Evolutionary conservation across 2,113 vertebrate species (phyloP).

Genomic region (Ranitomeya imitator): DNA sequence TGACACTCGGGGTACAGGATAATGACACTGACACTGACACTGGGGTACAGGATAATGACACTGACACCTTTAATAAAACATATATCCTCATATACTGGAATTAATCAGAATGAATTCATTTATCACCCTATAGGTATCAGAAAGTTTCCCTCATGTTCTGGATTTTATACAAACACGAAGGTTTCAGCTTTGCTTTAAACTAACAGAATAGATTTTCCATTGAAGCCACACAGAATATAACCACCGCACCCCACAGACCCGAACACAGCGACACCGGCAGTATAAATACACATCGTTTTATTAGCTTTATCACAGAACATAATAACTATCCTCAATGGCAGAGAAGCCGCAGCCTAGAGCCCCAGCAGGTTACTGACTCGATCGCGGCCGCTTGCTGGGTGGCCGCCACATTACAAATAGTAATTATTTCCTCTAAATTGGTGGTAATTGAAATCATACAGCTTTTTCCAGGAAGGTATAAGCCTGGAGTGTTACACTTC

Average conservation of each 20-base stretch:
- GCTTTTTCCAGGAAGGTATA: slow-evolving; percentile 35
- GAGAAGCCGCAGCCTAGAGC: slow-evolving; percentile 41
- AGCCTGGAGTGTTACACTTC: neutral
- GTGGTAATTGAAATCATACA: slow-evolving; percentile 35
- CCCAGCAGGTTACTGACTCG: slow-evolving; percentile 41
- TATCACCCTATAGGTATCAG: neutral
- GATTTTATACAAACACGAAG: neutral
- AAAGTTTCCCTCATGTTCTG: neutral
- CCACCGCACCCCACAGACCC: slow-evolving; percentile 3
- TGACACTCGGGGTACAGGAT: too few species aligned
- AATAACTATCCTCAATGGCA: slow-evolving; percentile 46
- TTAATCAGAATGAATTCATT: neutral
- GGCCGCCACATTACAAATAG: slow-evolving; percentile 40
- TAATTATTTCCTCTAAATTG: slow-evolving; percentile 47
- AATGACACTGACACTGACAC: too few species aligned
- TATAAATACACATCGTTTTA: slow-evolving; percentile 67
- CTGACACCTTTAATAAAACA: neutral
- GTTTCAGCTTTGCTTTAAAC: neutral
- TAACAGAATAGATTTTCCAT: slow-evolving; percentile 57
- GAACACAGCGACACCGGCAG: slow-evolving; percentile 36
- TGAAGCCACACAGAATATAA: slow-evolving; percentile 58
- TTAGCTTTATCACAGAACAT: slow-evolving; percentile 63
- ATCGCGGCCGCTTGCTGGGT: slow-evolving; percentile 35
- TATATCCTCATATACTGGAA: neutral
- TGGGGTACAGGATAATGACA: too few species aligned